These are phyloP conservation scores for Salvator merianae DNA, from an alignment of 2,113 vertebrate genomes.

Conservation along the genomic window DNA sequence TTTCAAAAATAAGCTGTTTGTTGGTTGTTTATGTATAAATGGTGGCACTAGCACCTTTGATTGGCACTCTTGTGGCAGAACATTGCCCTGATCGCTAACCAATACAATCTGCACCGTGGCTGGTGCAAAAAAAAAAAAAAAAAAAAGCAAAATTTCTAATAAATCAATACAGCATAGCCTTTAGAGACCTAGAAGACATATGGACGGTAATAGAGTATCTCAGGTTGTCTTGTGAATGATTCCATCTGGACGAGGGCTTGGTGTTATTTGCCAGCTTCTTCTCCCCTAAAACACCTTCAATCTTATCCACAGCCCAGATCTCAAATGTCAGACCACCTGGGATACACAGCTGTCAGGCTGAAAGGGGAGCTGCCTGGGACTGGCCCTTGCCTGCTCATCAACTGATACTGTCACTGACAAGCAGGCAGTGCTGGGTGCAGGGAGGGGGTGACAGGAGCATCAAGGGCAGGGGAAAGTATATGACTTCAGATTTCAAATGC, in stretches of 20 bases:
- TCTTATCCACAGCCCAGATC: constrained; percentile 85
- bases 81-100: constrained; percentile 51
- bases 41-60: background rate
- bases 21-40: background rate
- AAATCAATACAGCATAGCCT: constrained; percentile 88
- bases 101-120: constrained; percentile 56
- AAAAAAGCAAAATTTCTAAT: constrained; percentile 78
- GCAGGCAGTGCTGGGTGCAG: constrained; percentile 55
- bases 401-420: constrained; percentile 59
- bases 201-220: constrained; percentile 89
- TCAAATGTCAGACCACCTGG: constrained; percentile 98
- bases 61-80: constrained; percentile 6
- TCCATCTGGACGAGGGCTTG: constrained; percentile 85
- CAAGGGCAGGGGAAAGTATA: constrained; percentile 24
- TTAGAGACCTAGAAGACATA: constrained; percentile 88
- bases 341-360: constrained; percentile 91
- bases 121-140: background rate
- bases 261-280: constrained; percentile 81
- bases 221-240: constrained; percentile 88
- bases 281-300: constrained; percentile 88
- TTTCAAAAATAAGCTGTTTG: constrained; percentile 55
- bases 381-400: constrained; percentile 56
- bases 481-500: constrained; percentile 26
- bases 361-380: constrained; percentile 80
- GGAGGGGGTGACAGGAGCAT: constrained; percentile 36